Conservation (phyloP, 2,113 vertebrate genomes). For the Phocoena phocoena region DNA sequence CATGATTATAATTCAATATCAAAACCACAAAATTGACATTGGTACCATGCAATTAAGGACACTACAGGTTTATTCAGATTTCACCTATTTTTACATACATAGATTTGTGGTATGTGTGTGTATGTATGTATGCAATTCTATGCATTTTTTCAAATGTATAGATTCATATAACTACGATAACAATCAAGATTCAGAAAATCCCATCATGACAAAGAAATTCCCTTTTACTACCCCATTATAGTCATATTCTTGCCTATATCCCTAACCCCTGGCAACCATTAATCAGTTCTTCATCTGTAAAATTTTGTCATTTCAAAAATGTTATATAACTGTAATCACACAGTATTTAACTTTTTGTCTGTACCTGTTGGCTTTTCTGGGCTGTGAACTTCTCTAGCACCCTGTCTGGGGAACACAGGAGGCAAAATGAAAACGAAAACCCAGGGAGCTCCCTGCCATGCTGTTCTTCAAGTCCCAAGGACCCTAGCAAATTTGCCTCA, state of each 20-base stretch:
- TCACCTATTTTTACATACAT: neutral
- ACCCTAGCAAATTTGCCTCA: neutral
- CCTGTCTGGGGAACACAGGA: neutral
- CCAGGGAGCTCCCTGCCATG: neutral
- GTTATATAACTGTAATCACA: neutral
- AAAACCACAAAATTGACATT: neutral
- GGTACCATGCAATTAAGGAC: neutral
- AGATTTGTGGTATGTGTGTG: neutral
- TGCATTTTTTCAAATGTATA: neutral
- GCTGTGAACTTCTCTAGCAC: neutral
- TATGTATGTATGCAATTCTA: neutral
- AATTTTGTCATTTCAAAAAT: too few species aligned
- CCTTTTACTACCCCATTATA: neutral
- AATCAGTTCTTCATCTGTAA: too few species aligned
- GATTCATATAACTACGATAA: neutral
- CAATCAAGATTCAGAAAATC: neutral
- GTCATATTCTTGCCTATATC: neutral
- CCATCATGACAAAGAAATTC: neutral
- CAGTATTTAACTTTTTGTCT: neutral
- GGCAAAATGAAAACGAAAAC: conserved; percentile 1
- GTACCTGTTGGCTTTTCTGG: neutral
- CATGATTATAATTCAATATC: neutral
- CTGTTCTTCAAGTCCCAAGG: neutral
- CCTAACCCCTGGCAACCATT: too few species aligned
- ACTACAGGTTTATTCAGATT: neutral